Evolutionary conservation across 2,888 invertebrate species (phyloP).

Genomic region (Lypha dubia): DNA sequence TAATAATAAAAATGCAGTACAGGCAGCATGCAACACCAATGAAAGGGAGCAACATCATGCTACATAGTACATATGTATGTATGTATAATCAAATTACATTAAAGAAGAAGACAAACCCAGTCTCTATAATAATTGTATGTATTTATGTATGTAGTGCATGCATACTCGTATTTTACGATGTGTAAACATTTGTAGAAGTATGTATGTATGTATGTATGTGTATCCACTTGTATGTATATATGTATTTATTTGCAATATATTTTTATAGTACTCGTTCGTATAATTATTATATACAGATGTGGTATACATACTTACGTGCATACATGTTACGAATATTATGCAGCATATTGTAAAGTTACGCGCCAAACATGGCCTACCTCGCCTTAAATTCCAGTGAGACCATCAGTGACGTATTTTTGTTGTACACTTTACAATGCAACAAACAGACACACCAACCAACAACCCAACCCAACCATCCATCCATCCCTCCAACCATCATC

Average conservation of each 20-base stretch:
- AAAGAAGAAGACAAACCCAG: not conserved
- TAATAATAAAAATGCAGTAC: slow-evolving; percentile 11
- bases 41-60: slow-evolving; percentile 23
- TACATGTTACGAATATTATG: slow-evolving; percentile 45
- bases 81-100: slow-evolving; percentile 48
- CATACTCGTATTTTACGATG: slow-evolving; percentile 31
- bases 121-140: not conserved
- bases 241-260: not conserved
- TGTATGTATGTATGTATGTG: not conserved
- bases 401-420: slow-evolving; percentile 74
- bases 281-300: slow-evolving; percentile 4
- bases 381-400: slow-evolving; percentile 80
- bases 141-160: not conserved
- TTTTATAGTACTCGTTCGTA: not conserved
- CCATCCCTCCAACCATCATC: slow-evolving; percentile 5
- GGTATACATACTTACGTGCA: not conserved
- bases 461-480: not conserved
- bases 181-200: slow-evolving; percentile 28
- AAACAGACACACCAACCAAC: slow-evolving; percentile 13
- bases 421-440: slow-evolving; percentile 61
- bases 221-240: not conserved
- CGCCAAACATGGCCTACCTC: slow-evolving; percentile 82
- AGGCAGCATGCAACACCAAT: slow-evolving; percentile 22
- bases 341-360: slow-evolving; percentile 74
- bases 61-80: no score